Evolutionary conservation across 2,888 invertebrate genomes (phyloP).

Genomic region (Oxyscelio sp.): DNA sequence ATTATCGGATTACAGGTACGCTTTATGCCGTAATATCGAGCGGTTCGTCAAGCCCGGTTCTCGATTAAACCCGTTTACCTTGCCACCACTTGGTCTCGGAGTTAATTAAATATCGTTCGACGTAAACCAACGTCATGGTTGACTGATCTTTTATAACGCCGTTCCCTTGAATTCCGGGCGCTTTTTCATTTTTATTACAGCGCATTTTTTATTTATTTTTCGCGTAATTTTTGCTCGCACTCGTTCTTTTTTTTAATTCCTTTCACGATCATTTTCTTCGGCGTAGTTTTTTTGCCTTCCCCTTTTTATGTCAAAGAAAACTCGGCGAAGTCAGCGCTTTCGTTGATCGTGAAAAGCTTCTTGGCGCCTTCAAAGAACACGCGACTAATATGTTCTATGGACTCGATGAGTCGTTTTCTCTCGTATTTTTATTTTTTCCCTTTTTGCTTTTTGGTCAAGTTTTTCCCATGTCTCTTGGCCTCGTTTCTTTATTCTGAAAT

Average conservation of each 20-base stretch:
- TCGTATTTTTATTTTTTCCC: too few species aligned
- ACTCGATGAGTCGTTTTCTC: too few species aligned
- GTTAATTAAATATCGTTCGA: constrained; percentile 74
- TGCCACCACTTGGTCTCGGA: constrained; percentile 43
- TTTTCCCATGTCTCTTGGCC: too few species aligned
- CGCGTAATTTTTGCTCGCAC: constrained; percentile 48
- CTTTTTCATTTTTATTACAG: constrained; percentile 61
- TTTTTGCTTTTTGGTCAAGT: too few species aligned
- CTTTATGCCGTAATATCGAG: constrained; percentile 67
- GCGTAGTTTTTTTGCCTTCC: neutral
- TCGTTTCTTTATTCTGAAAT: too few species aligned
- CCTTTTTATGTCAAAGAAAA: constrained; percentile 60
- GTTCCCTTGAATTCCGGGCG: constrained; percentile 49
- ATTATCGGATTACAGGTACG: constrained; percentile 70
- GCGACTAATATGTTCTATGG: too few species aligned
- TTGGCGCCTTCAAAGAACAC: too few species aligned
- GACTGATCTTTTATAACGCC: constrained; percentile 66
- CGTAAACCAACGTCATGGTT: constrained; percentile 69
- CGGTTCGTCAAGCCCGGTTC: constrained; percentile 57
- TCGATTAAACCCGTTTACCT: constrained; percentile 68
- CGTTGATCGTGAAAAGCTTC: too few species aligned
- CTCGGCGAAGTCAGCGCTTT: too few species aligned
- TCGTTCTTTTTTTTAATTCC: constrained; percentile 38
- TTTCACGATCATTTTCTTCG: constrained; percentile 14
- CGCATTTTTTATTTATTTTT: constrained; percentile 53